phyloP scores from a whole-genome alignment of 2,797 vertebrate species.

The Sebastes glaucus region DNA sequence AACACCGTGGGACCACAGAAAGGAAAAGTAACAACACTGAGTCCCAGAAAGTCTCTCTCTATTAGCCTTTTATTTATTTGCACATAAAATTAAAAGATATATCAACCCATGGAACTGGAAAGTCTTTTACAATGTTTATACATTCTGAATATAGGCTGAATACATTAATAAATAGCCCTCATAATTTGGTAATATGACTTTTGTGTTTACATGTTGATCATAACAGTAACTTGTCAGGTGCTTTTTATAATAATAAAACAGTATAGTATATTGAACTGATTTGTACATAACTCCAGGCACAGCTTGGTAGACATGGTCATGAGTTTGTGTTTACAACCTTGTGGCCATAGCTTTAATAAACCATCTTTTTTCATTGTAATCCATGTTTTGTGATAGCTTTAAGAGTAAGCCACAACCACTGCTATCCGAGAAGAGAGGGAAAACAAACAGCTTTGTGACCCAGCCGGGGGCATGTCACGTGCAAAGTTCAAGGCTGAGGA shows the following conservation, averaged over 20 bases:
- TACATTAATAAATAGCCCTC: not conserved
- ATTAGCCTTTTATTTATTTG: not conserved
- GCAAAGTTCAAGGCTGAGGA: slow-evolving; percentile 64
- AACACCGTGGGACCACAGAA: not conserved
- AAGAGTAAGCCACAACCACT: not conserved
- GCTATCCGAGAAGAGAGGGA: not conserved
- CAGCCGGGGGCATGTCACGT: not conserved
- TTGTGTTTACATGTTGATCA: not conserved
- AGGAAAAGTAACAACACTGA: not conserved
- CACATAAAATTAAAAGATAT: not conserved
- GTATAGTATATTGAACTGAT: not conserved
- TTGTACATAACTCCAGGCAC: not conserved
- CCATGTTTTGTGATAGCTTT: not conserved
- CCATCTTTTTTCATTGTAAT: not conserved
- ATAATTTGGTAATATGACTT: not conserved
- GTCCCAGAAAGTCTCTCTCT: not conserved
- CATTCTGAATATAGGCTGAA: not conserved
- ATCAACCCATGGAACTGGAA: not conserved
- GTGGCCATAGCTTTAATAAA: not conserved
- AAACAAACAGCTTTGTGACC: slow-evolving; percentile 9
- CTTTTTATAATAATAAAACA: not conserved
- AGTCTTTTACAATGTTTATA: not conserved
- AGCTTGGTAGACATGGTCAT: not conserved
- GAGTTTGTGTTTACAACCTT: not conserved
- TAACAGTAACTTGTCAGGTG: not conserved